These are phyloP conservation scores for Agrilus cyanescens DNA, from an alignment of 2,888 invertebrate species.

Conservation along the genomic window DNA sequence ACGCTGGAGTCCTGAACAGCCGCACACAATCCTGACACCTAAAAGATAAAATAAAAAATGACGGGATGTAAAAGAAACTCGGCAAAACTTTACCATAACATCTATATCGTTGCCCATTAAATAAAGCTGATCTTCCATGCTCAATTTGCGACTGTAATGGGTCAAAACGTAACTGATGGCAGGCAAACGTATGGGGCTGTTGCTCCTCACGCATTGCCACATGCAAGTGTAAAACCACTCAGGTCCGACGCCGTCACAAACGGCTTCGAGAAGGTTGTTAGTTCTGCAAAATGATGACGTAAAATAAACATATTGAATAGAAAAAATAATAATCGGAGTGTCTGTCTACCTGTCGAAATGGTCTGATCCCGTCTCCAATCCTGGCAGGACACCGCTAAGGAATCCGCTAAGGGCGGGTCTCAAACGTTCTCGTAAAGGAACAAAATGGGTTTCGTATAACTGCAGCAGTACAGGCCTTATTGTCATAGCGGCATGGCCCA, in stretches of 20 bases:
- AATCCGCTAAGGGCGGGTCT: conserved; percentile 78
- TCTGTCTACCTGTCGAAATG: conserved; percentile 56
- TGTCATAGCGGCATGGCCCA: conserved; percentile 81
- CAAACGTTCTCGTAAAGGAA: conserved; percentile 63
- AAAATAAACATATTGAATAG: conserved; percentile 6
- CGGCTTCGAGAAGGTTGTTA: conserved; percentile 51
- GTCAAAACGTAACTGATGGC: conserved; percentile 69
- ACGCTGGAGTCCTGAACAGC: conserved; percentile 70
- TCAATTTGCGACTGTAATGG: conserved; percentile 66
- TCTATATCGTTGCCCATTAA: conserved; percentile 76
- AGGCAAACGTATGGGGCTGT: conserved; percentile 67
- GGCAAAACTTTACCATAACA: conserved; percentile 50
- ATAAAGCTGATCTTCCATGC: conserved; percentile 70
- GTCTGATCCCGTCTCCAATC: conserved; percentile 75
- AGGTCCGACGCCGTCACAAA: conserved; percentile 64
- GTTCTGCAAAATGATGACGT: conserved; percentile 36
- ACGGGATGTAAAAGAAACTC: background rate
- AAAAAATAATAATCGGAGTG: conserved; percentile 21
- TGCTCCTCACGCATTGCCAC: conserved; percentile 77
- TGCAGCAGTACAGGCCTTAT: conserved; percentile 70
- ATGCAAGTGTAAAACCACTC: conserved; percentile 75
- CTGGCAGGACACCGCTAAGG: conserved; percentile 77
- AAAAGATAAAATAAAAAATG: conserved; percentile 8
- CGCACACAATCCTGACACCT: conserved; percentile 66
- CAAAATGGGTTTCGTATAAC: conserved; percentile 80